Evolutionary conservation across 1,140 invertebrate genomes (phyloP), one percentile per base, ranked within the genome.

Genomic region (Drosophila lowei): DNA sequence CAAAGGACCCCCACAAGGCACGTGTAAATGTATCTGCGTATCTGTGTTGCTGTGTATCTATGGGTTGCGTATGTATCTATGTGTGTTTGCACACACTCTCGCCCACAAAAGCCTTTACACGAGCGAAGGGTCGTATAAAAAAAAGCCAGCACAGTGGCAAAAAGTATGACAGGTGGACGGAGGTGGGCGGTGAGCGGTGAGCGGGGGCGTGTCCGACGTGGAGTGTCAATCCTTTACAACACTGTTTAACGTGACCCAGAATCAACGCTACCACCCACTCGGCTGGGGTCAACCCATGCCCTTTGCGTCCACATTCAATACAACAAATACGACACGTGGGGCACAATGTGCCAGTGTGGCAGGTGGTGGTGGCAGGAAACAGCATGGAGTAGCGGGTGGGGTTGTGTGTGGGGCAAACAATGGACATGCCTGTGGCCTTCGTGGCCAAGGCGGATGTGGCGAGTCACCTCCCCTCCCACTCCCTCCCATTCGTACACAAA

Each of bases 321-420:
- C 72, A 75, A 80, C 81, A 80, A 80, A 80, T 86, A 81, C 70
- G 70, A 78, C 81, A 78, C 81, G 60, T 78, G 81, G 74, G 74
- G 0, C 23, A 25, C 23, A 25, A 25, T 25, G 23, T 25, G 23
- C 23, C 23, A 42, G 49, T 49, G 59, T 44, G 56, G 56, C 41
- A 9, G 28, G 59, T 34, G 50, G 59, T 23, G 50, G 52, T 38
- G 34, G 11, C 41, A 46, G 28, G 15, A 59, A 59, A 21, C 16
- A 48, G 13, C 38, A 30, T 58, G 30, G 42, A 43, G 6, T 28
- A 5, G 28, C 6, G 28, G 3, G 28, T 7, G 28, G 6, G 28
- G 6, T 0, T 38, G 34, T 34, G 34, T 38, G 11, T 52, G 42
- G 42, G 23, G 16, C 42, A 67, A 38, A 73, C 73, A 83, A 81